Base-by-base conservation (phyloP, 2,113 vertebrate genomes). In the Triplophysa tibetana region DNA sequence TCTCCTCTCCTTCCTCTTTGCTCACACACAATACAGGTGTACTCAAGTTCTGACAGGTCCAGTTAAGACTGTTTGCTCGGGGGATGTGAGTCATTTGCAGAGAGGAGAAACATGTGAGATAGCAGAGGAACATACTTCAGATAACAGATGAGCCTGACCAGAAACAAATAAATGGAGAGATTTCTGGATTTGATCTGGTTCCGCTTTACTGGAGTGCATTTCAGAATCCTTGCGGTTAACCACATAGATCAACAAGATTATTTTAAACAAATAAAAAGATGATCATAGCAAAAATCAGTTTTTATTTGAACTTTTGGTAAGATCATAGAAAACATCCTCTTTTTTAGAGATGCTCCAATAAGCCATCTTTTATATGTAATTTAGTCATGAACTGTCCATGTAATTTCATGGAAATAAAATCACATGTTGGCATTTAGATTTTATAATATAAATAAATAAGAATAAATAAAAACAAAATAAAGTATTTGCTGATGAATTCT, bases 1-100 rank as follows among this genome's bases (percentile, higher is more conserved):
- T 85, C 87, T 88, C 87, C 88, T 87, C 82, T 85, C 86, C 84
- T 86, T 88, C 91, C 89, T 88, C 89, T 83, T 87, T 85, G 82
- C 19, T 76, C 85, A 0, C 67, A 41, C 78, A 88, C 88, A 90
- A 88, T 88, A 85, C 88, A 91, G 87, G 88, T 89, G 90, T 88
- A 87, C 84, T 86, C 79, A 29, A 73, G 88, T 85, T 86, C 88
- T n/a, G 87, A 90, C 91, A 88, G 88, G 89, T 89, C 56, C 62
- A 50, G 73, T 82, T 75, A 60, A 83, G 3, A 62, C 80, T 79
- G 87, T 93, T 92, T 92, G 87, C 89, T 84, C 58, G 83, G 43
- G 88, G 89, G 89, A 91, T 90, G 89, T 90, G 70, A 12, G 52
- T 90, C 84, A 85, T 91, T 92, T 89, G 70, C 88, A 76, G 83